Conservation (phyloP, 2,888 invertebrate genomes). For the Acanthosepion esculentum region DNA sequence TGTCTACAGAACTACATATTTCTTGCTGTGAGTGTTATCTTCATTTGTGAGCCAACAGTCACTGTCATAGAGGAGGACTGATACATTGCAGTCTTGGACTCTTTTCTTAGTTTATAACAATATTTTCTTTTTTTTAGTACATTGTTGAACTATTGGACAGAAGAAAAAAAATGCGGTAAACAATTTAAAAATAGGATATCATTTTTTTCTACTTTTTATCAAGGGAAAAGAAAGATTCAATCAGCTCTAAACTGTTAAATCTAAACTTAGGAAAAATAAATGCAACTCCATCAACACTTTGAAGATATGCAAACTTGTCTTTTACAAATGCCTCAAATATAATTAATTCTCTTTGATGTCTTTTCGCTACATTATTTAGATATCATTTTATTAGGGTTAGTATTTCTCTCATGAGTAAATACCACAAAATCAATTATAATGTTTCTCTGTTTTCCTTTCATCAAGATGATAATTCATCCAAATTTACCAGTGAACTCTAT, state of each 20-base stretch:
- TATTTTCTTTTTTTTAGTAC: too few species aligned
- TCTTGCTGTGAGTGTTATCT: too few species aligned
- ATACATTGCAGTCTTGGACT: too few species aligned
- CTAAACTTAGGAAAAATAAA: not conserved
- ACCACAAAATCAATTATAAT: slow-evolving; percentile 9
- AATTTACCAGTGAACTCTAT: not conserved
- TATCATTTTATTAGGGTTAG: not conserved
- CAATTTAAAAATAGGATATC: too few species aligned
- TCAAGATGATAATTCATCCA: not conserved
- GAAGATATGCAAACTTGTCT: not conserved
- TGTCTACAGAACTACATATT: too few species aligned
- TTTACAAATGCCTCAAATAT: not conserved
- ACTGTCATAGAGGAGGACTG: too few species aligned
- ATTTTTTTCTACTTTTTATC: too few species aligned
- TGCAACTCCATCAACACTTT: not conserved
- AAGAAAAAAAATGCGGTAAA: too few species aligned
- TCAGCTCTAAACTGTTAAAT: not conserved
- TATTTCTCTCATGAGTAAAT: not conserved
- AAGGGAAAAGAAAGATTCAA: too few species aligned
- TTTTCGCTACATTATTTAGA: not conserved
- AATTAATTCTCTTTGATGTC: not conserved
- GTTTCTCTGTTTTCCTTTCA: not conserved
- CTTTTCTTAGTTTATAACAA: too few species aligned
- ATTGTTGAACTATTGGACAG: too few species aligned
- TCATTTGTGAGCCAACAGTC: too few species aligned